These are phyloP conservation scores for Onchidella celtica DNA, from an alignment of 2,888 invertebrate genomes.

Conservation along the genomic window DNA sequence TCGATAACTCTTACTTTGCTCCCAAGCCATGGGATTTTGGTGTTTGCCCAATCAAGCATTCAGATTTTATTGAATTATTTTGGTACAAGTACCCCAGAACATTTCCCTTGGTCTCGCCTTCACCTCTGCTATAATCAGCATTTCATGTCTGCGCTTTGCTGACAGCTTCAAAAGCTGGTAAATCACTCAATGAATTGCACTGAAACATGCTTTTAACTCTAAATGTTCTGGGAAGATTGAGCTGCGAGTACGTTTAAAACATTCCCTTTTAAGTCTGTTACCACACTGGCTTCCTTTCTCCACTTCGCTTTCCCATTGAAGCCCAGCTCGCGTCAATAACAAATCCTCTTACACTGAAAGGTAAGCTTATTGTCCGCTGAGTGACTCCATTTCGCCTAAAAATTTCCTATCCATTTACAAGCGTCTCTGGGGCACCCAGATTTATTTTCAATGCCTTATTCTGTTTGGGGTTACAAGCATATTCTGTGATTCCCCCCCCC, in stretches of 20 bases:
- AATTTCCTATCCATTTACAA: neutral
- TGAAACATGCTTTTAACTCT: neutral
- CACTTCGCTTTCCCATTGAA: neutral
- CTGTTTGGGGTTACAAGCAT: neutral
- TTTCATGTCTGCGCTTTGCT: neutral
- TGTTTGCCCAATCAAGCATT: neutral
- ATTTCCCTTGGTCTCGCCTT: neutral
- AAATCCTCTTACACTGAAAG: slow-evolving; percentile 2
- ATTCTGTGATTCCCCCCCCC: neutral
- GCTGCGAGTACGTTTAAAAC: neutral
- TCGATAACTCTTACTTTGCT: too few species aligned
- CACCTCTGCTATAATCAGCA: neutral
- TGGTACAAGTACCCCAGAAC: neutral
- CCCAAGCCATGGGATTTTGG: neutral
- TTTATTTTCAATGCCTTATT: neutral
- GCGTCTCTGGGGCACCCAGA: neutral
- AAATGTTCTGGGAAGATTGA: neutral
- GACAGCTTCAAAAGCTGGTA: neutral
- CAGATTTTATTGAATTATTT: neutral
- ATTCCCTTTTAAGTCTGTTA: neutral
- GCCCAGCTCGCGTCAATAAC: neutral
- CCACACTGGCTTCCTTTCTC: neutral
- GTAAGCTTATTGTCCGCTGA: neutral
- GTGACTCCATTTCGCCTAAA: slow-evolving; percentile 7
- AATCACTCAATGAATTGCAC: neutral